phyloP scores from a whole-genome alignment of 1,140 invertebrate genomes.

The Dinothrombium tinctorium region DNA sequence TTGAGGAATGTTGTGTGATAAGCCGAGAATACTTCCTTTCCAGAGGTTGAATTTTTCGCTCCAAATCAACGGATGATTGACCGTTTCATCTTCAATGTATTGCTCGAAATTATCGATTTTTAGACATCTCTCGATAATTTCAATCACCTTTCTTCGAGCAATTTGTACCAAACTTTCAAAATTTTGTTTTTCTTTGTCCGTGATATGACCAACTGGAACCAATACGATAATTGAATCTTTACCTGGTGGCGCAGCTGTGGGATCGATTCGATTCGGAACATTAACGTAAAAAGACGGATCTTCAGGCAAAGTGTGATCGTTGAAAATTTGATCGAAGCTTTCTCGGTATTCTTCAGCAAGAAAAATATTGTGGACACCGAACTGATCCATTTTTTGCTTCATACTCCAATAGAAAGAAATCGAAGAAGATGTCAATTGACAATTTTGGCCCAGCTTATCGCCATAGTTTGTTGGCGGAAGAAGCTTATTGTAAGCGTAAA shows the following conservation, averaged over 20 bases:
- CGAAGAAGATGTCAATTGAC: not conserved
- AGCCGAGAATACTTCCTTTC: constrained; percentile 1
- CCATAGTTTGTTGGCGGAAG: not conserved
- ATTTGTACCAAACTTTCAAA: not conserved
- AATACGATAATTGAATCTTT: not conserved
- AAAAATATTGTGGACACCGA: not conserved
- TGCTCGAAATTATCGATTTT: not conserved
- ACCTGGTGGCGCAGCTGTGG: not conserved
- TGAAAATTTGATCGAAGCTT: not conserved
- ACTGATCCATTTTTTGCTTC: not conserved
- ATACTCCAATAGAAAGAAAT: constrained; percentile 3
- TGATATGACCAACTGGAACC: not conserved
- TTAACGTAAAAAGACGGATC: constrained; percentile 1
- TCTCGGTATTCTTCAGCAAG: not conserved
- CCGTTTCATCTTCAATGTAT: not conserved
- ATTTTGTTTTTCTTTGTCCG: not conserved
- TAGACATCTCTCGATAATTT: not conserved
- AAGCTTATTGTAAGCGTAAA: not conserved
- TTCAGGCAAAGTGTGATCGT: not conserved
- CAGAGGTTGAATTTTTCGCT: constrained; percentile 2
- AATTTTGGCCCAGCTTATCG: not conserved
- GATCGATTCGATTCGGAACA: not conserved
- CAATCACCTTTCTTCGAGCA: not conserved
- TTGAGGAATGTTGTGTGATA: not conserved
- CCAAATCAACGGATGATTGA: constrained; percentile 1